A percentile compares a stretch with the other conserved stretches of the same genome.
These are phyloP conservation scores for Rutilus rutilus DNA, from an alignment of 2,113 vertebrate species.

Conservation along the genomic window DNA sequence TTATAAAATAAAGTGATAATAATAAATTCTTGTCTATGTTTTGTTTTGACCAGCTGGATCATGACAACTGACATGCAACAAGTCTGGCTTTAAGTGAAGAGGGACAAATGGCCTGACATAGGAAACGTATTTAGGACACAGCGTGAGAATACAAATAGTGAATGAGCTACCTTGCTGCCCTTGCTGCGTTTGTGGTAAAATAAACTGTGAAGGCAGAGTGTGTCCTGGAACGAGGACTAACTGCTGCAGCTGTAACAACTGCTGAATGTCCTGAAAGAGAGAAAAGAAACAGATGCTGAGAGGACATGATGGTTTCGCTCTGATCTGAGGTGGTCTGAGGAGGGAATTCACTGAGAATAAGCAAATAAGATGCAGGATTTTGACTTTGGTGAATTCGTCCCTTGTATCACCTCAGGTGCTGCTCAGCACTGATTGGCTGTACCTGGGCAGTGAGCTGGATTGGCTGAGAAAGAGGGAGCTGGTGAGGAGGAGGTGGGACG, in stretches of 20 bases:
- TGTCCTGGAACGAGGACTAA: conserved; percentile 88
- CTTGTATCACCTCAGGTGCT: conserved; percentile 29
- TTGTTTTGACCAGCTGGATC: not conserved
- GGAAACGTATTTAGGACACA: not conserved
- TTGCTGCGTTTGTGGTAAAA: conserved; percentile 88
- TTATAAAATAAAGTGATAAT: not conserved
- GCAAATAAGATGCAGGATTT: no score
- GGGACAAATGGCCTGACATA: not conserved
- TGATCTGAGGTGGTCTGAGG: no score
- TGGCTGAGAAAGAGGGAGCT: conserved; percentile 89
- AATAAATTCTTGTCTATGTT: not conserved
- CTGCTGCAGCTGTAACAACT: conserved; percentile 91
- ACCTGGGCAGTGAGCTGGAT: conserved; percentile 96
- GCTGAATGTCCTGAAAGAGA: conserved; percentile 84
- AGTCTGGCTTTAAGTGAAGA: not conserved
- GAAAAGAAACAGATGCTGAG: not conserved
- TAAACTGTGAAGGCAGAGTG: conserved; percentile 87
- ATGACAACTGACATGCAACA: not conserved
- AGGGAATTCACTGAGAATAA: no score
- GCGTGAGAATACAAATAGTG: not conserved
- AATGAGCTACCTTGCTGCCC: conserved; percentile 84
- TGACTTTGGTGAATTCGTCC: conserved; percentile 14
- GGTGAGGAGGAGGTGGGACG: conserved; percentile 82
- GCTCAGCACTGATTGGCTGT: conserved; percentile 64
- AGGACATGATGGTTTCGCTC: not conserved